Evolutionary conservation across 2,888 invertebrate genomes (phyloP), one percentile per base, ranked within the genome.

Genomic region (Philonicus albiceps): DNA sequence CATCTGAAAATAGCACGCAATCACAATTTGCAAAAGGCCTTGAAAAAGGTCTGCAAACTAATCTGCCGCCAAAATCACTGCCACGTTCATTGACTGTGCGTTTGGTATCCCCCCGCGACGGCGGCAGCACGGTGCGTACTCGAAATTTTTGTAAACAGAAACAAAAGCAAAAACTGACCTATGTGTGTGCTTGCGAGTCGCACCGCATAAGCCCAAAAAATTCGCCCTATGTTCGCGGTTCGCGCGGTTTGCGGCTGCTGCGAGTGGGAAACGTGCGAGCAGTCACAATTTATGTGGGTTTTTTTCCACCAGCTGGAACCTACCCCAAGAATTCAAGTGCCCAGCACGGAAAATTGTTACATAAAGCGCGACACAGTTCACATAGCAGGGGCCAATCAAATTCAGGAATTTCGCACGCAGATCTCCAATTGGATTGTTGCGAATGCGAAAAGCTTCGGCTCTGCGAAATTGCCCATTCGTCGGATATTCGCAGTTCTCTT

Each of bases 161-260:
- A 64, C 22, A 64, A 64, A 22, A 83, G 64, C 81, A 72, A 84
- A 53, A 84, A 84, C 84, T 84, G 84, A 84, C 84, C 84, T 84
- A 84, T 73, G 84, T 43, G 43, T 73, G 31, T n/a, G 22, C 64
- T 37, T 72, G 34, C 43, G 40, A 19, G 78, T 30, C 49, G 34
- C 13, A 27, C n/a, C n/a, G n/a, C n/a, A n/a, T n/a, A n/a, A 34
- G 7, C 11, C 22, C 72, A 27, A 73, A 27, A 73, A 30, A 73
- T 73, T 73, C 72, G 72, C 72, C 30, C 1, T 73, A 16, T 73
- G 72, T 30, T 16, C 5, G 16, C 3, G 64, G 6, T 40, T 6
- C 7, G 6, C 40, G 73, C 13, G 27, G 27, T 73, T 16, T 19
- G 22, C 37, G 80, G 43, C 76, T 19, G 27, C 1, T 22, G 19